Base-by-base conservation (phyloP, 2,113 vertebrate genomes). In the Oreotrochilus melanogaster region DNA sequence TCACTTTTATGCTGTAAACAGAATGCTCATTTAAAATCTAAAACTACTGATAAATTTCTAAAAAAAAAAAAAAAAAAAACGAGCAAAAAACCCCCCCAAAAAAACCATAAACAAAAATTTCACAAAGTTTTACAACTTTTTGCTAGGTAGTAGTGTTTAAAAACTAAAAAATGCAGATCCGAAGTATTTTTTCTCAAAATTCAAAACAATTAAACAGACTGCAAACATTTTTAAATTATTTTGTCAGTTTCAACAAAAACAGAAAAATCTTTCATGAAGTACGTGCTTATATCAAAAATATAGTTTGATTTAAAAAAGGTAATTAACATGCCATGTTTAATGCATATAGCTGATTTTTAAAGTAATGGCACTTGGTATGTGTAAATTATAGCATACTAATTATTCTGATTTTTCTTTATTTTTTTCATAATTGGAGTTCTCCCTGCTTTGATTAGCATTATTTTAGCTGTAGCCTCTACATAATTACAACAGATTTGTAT, bases 1-100 rank as follows among this genome's bases (percentile, higher is more conserved):
- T 79, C 31, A 33, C 8, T 86, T 93, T 56, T 69, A 85, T 2
- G 73, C 67, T 75, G 51, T 71, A 93, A 94, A 96, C 47, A 92
- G 48, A 87, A 90, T 14, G 15, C 23, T 86, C 12, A 62, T 74
- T 48, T 60, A 81, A 92, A 95, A 57, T 86, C 50, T 74, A 57
- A 83, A 33, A 18, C 16, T 75, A 17, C 2, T 80, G 22, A 0
- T 37, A 57, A 57, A 78, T 64, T 69, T 79, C 25, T 39, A 13
- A n/a, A 72, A 71, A 25, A 37, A 17, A 2, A 3, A 22, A 11
- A 13, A n/a, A 72, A 71, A 25, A 11, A 48, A 1, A 24, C 11
- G 11, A 39, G 39, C 39, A 39, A 39, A 39, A 39, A 39, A 11
- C 4, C 39, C 39, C 4, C 39, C 39, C 39, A 39, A 39, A 39